Evolutionary conservation across 2,888 invertebrate species (phyloP).

Genomic region (Torymus tubicola): DNA sequence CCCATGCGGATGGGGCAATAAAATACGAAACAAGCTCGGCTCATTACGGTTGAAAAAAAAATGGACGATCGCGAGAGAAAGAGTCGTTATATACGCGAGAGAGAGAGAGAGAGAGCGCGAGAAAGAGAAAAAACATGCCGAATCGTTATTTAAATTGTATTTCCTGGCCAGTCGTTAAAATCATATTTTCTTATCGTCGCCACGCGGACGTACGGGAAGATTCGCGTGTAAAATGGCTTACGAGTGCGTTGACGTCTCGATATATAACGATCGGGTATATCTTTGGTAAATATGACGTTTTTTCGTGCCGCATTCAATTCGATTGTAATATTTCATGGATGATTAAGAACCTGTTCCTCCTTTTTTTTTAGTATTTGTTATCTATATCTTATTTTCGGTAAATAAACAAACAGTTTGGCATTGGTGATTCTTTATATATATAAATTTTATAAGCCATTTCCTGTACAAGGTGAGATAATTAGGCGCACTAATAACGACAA

Average conservation of each 20-base stretch:
- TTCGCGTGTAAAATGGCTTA: neutral
- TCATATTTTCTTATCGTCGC: conserved; percentile 27
- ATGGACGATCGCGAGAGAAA: neutral
- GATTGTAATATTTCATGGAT: no score
- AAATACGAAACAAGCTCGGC: conserved; percentile 46
- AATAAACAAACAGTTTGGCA: no score
- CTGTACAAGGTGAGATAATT: no score
- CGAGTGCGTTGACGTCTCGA: neutral
- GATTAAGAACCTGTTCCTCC: no score
- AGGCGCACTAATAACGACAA: no score
- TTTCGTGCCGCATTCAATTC: no score
- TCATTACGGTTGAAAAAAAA: conserved; percentile 26
- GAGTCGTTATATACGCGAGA: neutral
- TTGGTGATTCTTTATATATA: no score
- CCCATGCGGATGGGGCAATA: conserved; percentile 27
- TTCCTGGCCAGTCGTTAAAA: conserved; percentile 41
- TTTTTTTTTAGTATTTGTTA: no score
- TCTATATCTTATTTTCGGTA: no score
- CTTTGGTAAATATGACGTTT: no score
- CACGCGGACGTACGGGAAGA: neutral
- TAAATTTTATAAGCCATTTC: no score
- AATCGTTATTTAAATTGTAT: conserved; percentile 40
- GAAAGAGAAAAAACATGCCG: neutral
- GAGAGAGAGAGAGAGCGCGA: neutral
- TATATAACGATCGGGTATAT: no score